phyloP scores from a whole-genome alignment of 2,888 invertebrate species.

The Pimpla rufipes region DNA sequence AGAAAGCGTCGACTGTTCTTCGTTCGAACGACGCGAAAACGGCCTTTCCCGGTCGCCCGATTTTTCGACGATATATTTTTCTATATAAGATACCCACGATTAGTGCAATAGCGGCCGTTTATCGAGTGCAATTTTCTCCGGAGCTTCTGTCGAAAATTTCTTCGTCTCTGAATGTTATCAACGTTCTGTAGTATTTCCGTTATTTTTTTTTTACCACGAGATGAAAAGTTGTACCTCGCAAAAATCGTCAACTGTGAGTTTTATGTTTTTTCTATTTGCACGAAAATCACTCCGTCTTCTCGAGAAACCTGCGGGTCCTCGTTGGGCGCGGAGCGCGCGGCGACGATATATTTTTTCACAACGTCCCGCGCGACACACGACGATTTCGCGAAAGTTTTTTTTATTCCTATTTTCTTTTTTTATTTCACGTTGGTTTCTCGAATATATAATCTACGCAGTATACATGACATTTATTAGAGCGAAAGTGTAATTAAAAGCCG shows the following conservation, averaged over 20 bases:
- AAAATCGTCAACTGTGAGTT: neutral
- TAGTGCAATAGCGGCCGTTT: conserved; percentile 32
- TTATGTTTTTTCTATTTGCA: too few species aligned
- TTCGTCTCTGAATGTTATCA: neutral
- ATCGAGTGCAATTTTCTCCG: conserved; percentile 40
- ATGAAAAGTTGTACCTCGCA: neutral
- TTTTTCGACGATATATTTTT: conserved; percentile 34
- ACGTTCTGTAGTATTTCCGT: neutral
- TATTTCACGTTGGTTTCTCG: neutral
- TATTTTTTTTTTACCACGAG: neutral
- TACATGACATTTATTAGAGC: conserved; percentile 2
- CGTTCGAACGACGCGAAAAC: neutral
- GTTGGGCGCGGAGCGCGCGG: neutral
- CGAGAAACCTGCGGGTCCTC: neutral
- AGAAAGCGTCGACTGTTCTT: neutral
- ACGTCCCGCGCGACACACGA: neutral
- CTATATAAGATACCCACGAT: conserved; percentile 25
- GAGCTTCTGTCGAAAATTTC: neutral
- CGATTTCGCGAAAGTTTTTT: neutral
- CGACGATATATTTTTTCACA: conserved; percentile 11
- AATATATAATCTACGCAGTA: neutral
- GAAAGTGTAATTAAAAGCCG: conserved; percentile 5
- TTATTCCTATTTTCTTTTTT: neutral
- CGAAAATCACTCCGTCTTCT: neutral
- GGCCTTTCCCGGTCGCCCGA: conserved; percentile 1